phyloP scores from a whole-genome alignment of 2,113 vertebrate genomes.

The Poeciliopsis turrubarensis region DNA sequence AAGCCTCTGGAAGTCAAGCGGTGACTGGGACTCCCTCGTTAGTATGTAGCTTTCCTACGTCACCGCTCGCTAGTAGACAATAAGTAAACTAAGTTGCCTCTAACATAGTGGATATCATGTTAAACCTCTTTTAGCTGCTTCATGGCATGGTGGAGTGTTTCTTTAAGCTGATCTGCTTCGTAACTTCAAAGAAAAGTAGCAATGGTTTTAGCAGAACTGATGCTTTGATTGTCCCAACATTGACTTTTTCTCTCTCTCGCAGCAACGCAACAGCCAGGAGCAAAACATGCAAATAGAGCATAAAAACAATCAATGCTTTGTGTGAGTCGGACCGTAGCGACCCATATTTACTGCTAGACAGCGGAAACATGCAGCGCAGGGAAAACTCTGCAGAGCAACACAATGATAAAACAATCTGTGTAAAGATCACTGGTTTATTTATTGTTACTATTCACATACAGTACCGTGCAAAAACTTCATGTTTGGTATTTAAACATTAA shows the following conservation, averaged over 20 bases:
- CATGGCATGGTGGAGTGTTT: slow-evolving; percentile 61
- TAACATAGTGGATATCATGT: slow-evolving; percentile 29
- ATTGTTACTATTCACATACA: background rate
- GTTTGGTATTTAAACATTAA: background rate
- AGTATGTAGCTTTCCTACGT: slow-evolving; percentile 76
- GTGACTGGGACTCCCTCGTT: slow-evolving; percentile 78
- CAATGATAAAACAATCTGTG: slow-evolving; percentile 1
- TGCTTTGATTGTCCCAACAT: slow-evolving; percentile 17
- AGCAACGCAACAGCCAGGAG: slow-evolving; percentile 23
- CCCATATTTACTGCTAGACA: slow-evolving; percentile 1
- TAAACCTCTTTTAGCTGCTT: slow-evolving; percentile 22
- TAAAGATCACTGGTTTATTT: background rate
- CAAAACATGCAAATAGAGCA: slow-evolving; percentile 59
- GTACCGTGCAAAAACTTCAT: background rate
- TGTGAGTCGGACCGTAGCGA: slow-evolving; percentile 29
- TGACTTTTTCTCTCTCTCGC: slow-evolving; percentile 18
- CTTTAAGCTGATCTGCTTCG: slow-evolving; percentile 50
- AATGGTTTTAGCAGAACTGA: background rate
- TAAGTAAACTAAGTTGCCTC: slow-evolving; percentile 35
- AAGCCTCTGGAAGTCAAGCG: slow-evolving; percentile 77
- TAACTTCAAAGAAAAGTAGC: slow-evolving; percentile 48
- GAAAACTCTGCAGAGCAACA: slow-evolving; percentile 14
- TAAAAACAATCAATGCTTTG: slow-evolving; percentile 61
- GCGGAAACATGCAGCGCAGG: background rate
- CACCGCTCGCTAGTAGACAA: slow-evolving; percentile 51